Evolutionary conservation across 2,888 invertebrate species (phyloP), one percentile per base, ranked within the genome.

Genomic region (Rhogogaster chlorosoma): DNA sequence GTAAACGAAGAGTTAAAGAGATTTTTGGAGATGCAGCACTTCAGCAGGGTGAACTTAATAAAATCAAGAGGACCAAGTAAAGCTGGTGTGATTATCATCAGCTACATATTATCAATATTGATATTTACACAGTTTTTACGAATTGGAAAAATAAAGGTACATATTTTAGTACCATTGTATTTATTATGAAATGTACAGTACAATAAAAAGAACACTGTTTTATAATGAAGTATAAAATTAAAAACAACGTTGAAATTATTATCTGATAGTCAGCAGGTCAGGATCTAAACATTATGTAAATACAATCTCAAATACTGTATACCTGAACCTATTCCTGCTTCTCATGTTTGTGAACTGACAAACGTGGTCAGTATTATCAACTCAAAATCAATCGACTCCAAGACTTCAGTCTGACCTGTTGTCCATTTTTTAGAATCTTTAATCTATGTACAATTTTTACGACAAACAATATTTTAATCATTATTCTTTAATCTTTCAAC

Each of bases 41-140:
- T 85, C 98, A 98, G 92, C 98, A 98, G 92, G 96, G 97, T 38
- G 98, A 98, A 92, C 94, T 97, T 71, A 97, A 98, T 89, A 96
- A 96, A 90, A 90, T 98, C 87, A 95, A 96, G 86, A 95, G 95
- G 89, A 95, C 95, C 89, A 95, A 94, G 86, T 94, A 93, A 86
- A 89, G 88, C 85, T 90, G 89, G 85, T 86, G 53, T 38, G 71
- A 42, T n/a, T 64, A 75, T 82, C 42, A 26, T 38, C 4, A 57
- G 42, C 38, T 18, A 42, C 32, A 26, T 80, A 38, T 80, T 80
- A 61, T 77, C 77, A 9, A 80, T 38, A 73, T 36, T 45, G 26
- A 45, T 73, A 75, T 61, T 78, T 49, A 36, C 45, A 45, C 67
- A 80, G 26, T 80, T 77, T 29, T 64, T 9, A 38, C 29, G 3